Evolutionary conservation across 2,113 vertebrate species (phyloP).

Genomic region (Desmodus rotundus): DNA sequence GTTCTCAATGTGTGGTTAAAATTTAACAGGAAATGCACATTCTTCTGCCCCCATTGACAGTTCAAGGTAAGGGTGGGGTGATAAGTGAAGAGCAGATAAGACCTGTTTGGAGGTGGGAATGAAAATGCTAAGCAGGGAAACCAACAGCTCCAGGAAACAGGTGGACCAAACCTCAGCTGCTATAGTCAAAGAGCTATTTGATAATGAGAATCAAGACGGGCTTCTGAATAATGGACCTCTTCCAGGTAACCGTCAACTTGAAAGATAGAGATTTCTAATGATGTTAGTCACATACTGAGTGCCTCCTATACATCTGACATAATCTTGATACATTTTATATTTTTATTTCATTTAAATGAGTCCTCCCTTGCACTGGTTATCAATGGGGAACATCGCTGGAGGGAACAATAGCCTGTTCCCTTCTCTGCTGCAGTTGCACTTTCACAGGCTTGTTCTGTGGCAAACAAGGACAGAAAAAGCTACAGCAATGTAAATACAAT

Average conservation of each 20-base stretch:
- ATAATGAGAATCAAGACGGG: neutral
- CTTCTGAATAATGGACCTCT: neutral
- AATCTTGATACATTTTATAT: neutral
- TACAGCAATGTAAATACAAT: constrained; percentile 31
- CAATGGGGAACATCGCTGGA: neutral
- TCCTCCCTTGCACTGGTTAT: neutral
- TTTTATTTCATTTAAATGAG: neutral
- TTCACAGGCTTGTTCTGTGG: neutral
- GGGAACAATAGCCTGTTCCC: neutral
- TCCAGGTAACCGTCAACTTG: neutral
- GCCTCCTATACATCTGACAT: neutral
- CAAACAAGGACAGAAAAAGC: constrained; percentile 40
- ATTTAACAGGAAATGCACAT: neutral
- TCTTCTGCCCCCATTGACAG: neutral
- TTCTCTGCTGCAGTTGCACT: neutral
- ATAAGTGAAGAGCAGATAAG: neutral
- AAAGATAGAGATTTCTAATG: neutral
- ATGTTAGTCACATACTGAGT: neutral
- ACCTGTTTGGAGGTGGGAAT: neutral
- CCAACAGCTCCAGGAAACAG: neutral
- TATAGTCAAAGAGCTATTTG: neutral
- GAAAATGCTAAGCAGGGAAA: neutral
- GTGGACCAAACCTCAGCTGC: neutral
- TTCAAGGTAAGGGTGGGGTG: neutral
- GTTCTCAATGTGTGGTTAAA: neutral